Base-by-base conservation (phyloP, 2,113 vertebrate genomes). In the Zootoca vivipara region DNA sequence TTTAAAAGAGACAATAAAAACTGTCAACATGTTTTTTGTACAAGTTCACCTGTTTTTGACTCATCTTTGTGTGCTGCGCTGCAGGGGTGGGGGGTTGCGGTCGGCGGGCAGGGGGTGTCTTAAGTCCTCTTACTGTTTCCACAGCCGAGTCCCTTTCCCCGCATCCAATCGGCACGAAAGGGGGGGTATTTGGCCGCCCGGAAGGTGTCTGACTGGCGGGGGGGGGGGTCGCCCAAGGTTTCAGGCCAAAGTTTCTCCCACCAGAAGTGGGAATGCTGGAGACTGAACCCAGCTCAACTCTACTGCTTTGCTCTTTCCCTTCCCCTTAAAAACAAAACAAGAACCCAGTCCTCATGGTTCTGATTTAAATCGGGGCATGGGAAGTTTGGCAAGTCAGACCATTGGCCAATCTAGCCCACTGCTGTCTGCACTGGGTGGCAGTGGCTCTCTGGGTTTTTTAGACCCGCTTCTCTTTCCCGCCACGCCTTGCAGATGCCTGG, bases 1-100 rank as follows among this genome's bases (percentile, higher is more conserved):
- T 88, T 83, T 79, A 86, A 87, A 75, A 64, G 42, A 87, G 38
- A 87, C 67, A 73, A 85, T 82, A 86, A 90, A 88, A 77, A 26
- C 75, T 88, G 82, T 81, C 78, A 1, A 64, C 40, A 8, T 8
- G 64, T 64, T 82, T 87, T 90, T 88, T 85, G 70, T 78, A 73
- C 52, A 33, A 86, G 20, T 1, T 3, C 5, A 16, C 38, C 38
- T 16, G 28, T 12, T 65, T 58, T 62, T 10, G 78, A 58, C 62
- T 62, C 5, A 7, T 18, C 7, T 85, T 79, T 62, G 12, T 62
- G 70, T 52, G 28, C 26, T 3, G 1, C 22, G 13, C 4, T 4
- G 65, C 46, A 30, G 38, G 16, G 70, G 38, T 3, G 24, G n/a
- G 30, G 1, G 0, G 2, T 30, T 10, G 33, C 0, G 2, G 30